Percentiles rank a stretch among this genome's conserved stretches.
Evolutionary conservation across 2,797 vertebrate species (phyloP).

Genomic region (Cyprinella venusta): DNA sequence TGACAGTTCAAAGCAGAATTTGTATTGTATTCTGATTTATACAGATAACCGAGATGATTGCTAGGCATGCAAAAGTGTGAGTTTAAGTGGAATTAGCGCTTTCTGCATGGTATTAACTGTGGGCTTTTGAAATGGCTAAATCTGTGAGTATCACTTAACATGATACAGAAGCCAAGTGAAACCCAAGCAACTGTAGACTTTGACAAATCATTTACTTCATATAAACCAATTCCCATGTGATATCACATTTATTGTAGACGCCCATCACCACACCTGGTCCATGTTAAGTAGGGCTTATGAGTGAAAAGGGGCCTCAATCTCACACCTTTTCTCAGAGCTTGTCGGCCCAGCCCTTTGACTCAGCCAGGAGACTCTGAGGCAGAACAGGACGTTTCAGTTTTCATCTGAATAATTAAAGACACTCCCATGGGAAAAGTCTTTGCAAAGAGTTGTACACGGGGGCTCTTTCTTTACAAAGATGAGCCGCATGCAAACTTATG

Average conservation of each 20-base stretch:
- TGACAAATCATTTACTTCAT: background rate
- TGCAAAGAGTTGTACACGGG: background rate
- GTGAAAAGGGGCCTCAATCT: conserved; percentile 1
- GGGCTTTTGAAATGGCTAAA: background rate
- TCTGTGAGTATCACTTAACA: background rate
- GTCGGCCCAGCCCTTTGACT: conserved; percentile 37
- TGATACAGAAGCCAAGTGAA: background rate
- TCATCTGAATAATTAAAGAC: conserved; percentile 32
- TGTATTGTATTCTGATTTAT: background rate
- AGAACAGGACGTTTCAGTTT: conserved; percentile 27
- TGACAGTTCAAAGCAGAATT: background rate
- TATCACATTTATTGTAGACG: background rate
- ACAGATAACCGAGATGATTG: too few species aligned
- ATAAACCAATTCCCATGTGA: conserved; percentile 4
- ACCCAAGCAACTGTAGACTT: background rate
- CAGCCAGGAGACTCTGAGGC: background rate
- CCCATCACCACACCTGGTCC: conserved; percentile 37
- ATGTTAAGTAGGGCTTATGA: conserved; percentile 11
- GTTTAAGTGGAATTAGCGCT: background rate
- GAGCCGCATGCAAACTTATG: background rate
- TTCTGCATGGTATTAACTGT: background rate
- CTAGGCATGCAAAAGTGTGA: background rate
- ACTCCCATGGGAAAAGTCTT: conserved; percentile 28
- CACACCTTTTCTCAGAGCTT: conserved; percentile 24
- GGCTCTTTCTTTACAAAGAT: background rate